Evolutionary conservation across 92 coral and sea anemone species (phyloP).

Genomic region (Micromussa lordhowensis): DNA sequence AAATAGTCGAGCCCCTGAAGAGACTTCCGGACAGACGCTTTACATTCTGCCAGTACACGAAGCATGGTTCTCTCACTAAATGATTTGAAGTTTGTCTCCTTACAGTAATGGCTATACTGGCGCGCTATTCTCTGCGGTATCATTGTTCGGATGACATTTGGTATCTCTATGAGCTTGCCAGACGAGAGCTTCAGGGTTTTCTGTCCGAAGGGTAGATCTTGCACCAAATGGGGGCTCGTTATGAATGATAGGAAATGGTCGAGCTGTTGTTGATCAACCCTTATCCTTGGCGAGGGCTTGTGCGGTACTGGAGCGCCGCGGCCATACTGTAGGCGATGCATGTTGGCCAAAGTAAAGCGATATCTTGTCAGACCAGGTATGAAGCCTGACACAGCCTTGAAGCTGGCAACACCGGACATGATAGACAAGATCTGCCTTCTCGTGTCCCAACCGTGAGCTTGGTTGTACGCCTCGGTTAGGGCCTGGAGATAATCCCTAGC

Average conservation of each 20-base stretch:
- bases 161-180: conserved; percentile 33
- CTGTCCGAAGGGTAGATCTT: conserved; percentile 44
- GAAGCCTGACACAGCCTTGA: conserved; percentile 30
- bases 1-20: conserved; percentile 56
- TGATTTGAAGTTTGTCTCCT: conserved; percentile 38
- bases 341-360: conserved; percentile 42
- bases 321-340: conserved; percentile 50
- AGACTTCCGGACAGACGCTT: conserved; percentile 46
- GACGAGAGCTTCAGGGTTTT: conserved; percentile 39
- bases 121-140: conserved; percentile 36
- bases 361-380: conserved; percentile 48
- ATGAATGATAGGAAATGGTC: conserved; percentile 27
- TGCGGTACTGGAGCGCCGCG: conserved; percentile 15
- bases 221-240: conserved; percentile 45
- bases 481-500: conserved; percentile 44
- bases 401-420: conserved; percentile 47
- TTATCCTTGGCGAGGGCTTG: conserved; percentile 30
- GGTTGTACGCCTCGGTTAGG: conserved; percentile 50
- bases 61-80: conserved; percentile 44
- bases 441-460: conserved; percentile 49
- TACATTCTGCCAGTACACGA: conserved; percentile 41
- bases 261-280: conserved; percentile 27
- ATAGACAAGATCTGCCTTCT: conserved; percentile 34
- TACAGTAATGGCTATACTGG: conserved; percentile 50
- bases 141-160: conserved; percentile 45